Evolutionary conservation across 2,888 invertebrate genomes (phyloP).

Genomic region (Brassicogethes aeneus): DNA sequence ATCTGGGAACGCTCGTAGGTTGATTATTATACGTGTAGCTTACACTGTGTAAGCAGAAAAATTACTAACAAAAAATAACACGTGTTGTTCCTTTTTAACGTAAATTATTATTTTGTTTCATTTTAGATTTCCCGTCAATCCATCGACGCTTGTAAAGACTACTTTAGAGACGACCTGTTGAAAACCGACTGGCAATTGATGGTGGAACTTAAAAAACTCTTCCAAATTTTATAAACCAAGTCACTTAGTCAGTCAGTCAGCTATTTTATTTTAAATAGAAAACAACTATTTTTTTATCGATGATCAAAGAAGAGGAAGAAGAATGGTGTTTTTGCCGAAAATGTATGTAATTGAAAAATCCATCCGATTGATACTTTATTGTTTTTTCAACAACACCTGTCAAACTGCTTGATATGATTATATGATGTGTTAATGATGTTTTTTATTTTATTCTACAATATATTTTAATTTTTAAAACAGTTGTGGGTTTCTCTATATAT

Average conservation of each 20-base stretch:
- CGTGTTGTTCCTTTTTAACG: no score
- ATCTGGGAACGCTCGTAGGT: no score
- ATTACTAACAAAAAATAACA: no score
- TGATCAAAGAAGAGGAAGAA: no score
- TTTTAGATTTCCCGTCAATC: conserved; percentile 92
- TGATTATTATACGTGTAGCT: no score
- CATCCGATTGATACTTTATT: no score
- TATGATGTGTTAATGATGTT: no score
- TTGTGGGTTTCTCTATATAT: conserved; percentile 7
- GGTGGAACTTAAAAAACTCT: conserved; percentile 95
- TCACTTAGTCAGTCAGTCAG: conserved; percentile 1
- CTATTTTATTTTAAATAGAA: neutral
- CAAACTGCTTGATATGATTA: no score
- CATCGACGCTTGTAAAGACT: conserved; percentile 98
- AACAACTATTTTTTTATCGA: neutral
- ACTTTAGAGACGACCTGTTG: conserved; percentile 94
- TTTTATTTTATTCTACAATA: neutral
- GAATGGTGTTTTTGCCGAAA: neutral
- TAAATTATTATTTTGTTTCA: neutral
- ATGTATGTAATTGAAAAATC: no score
- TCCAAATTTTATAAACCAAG: conserved; percentile 75
- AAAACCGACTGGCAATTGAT: conserved; percentile 98
- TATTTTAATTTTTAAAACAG: conserved; percentile 3
- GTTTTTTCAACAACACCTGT: neutral
- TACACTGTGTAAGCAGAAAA: no score